Base-by-base conservation (phyloP, 2,113 vertebrate species). In the Calypte anna region DNA sequence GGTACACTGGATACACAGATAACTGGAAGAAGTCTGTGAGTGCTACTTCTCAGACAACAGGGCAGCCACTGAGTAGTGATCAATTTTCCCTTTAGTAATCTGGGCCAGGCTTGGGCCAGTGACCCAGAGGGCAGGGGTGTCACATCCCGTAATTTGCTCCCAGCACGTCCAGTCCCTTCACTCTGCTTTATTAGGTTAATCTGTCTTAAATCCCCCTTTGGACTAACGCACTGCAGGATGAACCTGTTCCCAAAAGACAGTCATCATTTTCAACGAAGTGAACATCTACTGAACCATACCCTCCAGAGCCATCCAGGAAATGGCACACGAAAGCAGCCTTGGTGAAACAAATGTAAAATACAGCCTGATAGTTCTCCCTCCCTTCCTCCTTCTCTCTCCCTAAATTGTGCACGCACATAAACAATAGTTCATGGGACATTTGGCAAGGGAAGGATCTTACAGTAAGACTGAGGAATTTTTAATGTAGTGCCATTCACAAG, bases 401-500 rank as follows among this genome's bases (percentile, higher is more conserved):
- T 64, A 55, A 84, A 58, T 79, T 25, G 31, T 74, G 80, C 91
- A 95, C 50, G 64, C 93, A 95, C 90, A 95, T 93, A 94, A 94
- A 91, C 95, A 94, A 94, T 91, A 92, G 86, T 84, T 95, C 95
- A 95, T 93, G 91, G 95, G 96, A 93, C 85, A 78, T 91, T 93
- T 96, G 94, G 95, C 94, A 96, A 90, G 53, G 46, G 86, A 96
- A 93, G 79, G 68, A 83, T 31, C 94, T 96, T 91, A 96, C 95
- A 83, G 80, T 90, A 81, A 94, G 95, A 74, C 94, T 91, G 72
- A 96, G 91, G 93, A 97, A 97, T 97, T 96, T 95, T 95, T 95
- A 94, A 96, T 73, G 88, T 58, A 94, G 96, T 92, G 88, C 91
- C 93, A 90, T 90, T 91, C 92, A 91, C 43, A 25, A 97, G 95